Conservation (phyloP, 2,113 vertebrate genomes). For the Tretioscincus oriximinensis region DNA sequence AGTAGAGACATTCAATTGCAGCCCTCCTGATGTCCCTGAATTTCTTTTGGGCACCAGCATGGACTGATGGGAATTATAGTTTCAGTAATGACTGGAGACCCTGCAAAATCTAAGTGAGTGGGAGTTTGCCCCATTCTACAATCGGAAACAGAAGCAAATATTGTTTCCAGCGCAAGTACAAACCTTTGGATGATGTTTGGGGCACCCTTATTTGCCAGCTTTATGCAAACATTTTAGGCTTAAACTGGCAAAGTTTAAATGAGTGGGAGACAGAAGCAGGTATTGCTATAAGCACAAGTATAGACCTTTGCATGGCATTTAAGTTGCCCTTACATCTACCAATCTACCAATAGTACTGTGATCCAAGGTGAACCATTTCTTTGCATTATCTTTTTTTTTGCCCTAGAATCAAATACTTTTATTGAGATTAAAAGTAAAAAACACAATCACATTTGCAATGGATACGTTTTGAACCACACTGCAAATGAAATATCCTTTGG, state of each 20-base stretch:
- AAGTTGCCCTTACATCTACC: too few species aligned
- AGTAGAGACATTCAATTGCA: too few species aligned
- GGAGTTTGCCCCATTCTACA: not conserved
- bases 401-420: not conserved
- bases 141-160: not conserved
- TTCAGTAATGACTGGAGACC: too few species aligned
- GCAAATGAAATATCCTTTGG: not conserved
- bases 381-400: not conserved
- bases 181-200: not conserved
- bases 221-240: not conserved
- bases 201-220: not conserved
- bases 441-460: not conserved
- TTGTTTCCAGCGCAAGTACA: not conserved
- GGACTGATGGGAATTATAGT: too few species aligned
- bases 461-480: not conserved
- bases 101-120: not conserved
- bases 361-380: too few species aligned
- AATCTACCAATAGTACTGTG: not conserved
- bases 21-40: too few species aligned
- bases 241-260: too few species aligned
- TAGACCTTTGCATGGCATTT: too few species aligned
- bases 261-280: too few species aligned
- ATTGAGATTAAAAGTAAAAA: not conserved
- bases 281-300: too few species aligned
- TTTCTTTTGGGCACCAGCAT: too few species aligned